Evolutionary conservation across 2,888 invertebrate genomes (phyloP), one percentile per base, ranked within the genome.

Genomic region (Phymatocera aterrima): DNA sequence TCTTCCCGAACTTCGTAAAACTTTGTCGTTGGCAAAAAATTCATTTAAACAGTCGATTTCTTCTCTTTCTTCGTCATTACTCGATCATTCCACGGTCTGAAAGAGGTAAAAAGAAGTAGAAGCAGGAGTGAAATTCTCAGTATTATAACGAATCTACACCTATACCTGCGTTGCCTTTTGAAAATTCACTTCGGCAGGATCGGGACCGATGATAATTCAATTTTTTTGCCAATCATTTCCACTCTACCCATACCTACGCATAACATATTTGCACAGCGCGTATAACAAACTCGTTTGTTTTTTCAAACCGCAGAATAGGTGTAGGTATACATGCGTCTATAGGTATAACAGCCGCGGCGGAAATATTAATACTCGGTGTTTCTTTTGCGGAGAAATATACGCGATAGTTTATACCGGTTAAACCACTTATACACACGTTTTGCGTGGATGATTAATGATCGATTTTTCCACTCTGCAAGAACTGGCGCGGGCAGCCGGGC

Each of bases 361-460:
- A 21, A 24, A 64, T 37, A n/a, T n/a, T n/a, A 64, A 64, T 37
- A 18, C 24, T 15, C 64, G 64, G 64, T 64, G 37, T 64, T 18
- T 64, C 37, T 64, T 64, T 64, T 64, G 64, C 64, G 18, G 34
- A 37, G 37, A 64, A 64, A 37, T 37, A 64, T 64, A n/a, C n/a
- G n/a, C n/a, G n/a, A n/a, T n/a, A n/a, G n/a, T 34, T 37, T 21
- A 64, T 64, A 64, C 64, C 64, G 64, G 40, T 34, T 37, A 37
- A 64, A 64, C 64, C 64, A 64, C 64, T 64, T 64, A 64, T 37
- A 64, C 64, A n/a, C n/a, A 64, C 34, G 37, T 64, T 64, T 64
- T 34, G 34, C 34, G 37, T 18, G 37, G 64, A 37, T 64, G 64
- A 64, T 64, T 64, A 64, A 64, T 64, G 64, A 64, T 57, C 37